phyloP scores from a whole-genome alignment of 1,140 invertebrate species.

The Pseudomyrmex gracilis region DNA sequence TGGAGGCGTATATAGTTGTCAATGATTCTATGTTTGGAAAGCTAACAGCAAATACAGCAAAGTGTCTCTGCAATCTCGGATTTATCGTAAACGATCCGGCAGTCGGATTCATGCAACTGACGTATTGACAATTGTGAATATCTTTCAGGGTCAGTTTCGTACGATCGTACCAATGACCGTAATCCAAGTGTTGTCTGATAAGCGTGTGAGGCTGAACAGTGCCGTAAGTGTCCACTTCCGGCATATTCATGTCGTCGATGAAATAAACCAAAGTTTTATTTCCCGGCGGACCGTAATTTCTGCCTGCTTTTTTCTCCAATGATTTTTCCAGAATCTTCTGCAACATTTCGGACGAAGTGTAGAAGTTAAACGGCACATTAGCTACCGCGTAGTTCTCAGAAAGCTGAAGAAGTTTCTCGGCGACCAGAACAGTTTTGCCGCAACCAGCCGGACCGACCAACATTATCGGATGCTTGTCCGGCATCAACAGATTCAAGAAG shows the following conservation, averaged over 20 bases:
- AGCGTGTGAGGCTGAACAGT: constrained; percentile 98
- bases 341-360: constrained; percentile 98
- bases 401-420: constrained; percentile 93
- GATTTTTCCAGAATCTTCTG: constrained; percentile 98
- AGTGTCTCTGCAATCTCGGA: constrained; percentile 96
- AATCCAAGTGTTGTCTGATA: constrained; percentile 97
- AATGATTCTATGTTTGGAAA: constrained; percentile 95
- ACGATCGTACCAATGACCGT: constrained; percentile 98
- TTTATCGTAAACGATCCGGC: constrained; percentile 98
- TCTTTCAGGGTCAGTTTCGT: constrained; percentile 96
- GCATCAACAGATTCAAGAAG: constrained; percentile 96
- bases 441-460: constrained; percentile 96
- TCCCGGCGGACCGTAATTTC: constrained; percentile 97
- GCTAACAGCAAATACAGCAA: constrained; percentile 97
- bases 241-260: constrained; percentile 99
- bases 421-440: constrained; percentile 95
- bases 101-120: constrained; percentile 99
- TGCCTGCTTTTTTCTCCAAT: constrained; percentile 98
- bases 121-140: constrained; percentile 98
- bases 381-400: constrained; percentile 95
- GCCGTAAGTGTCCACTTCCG: constrained; percentile 97
- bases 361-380: constrained; percentile 98
- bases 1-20: constrained; percentile 95
- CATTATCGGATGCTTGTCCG: constrained; percentile 96
- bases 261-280: constrained; percentile 98